A percentile compares a stretch with the other conserved stretches of the same genome.
These are phyloP conservation scores for Didymodactylos carnosus DNA, from an alignment of 2,888 invertebrate genomes.

Conservation along the genomic window DNA sequence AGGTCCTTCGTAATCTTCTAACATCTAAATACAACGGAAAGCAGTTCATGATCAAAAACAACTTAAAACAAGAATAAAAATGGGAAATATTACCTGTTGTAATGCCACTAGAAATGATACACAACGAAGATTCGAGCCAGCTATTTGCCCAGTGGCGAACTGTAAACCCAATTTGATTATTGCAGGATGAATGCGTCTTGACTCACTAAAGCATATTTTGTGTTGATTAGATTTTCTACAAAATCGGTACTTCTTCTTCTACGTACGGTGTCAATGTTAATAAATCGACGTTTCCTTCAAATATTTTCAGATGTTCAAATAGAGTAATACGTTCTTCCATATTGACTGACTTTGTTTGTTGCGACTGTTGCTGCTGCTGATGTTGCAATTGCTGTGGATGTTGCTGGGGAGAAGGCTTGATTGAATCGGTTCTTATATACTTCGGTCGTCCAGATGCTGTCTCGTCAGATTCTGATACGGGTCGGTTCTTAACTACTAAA, in stretches of 20 bases:
- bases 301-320: not conserved
- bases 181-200: conserved; percentile 47
- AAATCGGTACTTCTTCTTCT: too few relatives aligned
- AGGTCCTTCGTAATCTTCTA: conserved; percentile 58
- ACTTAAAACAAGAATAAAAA: too few relatives aligned
- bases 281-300: not conserved
- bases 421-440: too few relatives aligned
- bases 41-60: too few relatives aligned
- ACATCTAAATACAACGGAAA: conserved; percentile 37
- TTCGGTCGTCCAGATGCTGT: not conserved
- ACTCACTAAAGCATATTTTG: not conserved
- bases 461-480: not conserved
- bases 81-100: not conserved
- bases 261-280: not conserved
- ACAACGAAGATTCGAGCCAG: conserved; percentile 71
- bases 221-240: too few relatives aligned
- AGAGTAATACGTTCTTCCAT: not conserved
- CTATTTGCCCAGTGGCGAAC: conserved; percentile 53
- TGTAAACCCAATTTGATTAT: conserved; percentile 60
- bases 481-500: not conserved
- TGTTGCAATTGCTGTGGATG: not conserved
- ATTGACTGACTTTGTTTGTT: not conserved
- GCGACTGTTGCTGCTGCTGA: not conserved
- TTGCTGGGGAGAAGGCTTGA: too few relatives aligned
- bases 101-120: conserved; percentile 59